Evolutionary conservation across 1,140 invertebrate species (phyloP).

Genomic region (Popillia japonica): DNA sequence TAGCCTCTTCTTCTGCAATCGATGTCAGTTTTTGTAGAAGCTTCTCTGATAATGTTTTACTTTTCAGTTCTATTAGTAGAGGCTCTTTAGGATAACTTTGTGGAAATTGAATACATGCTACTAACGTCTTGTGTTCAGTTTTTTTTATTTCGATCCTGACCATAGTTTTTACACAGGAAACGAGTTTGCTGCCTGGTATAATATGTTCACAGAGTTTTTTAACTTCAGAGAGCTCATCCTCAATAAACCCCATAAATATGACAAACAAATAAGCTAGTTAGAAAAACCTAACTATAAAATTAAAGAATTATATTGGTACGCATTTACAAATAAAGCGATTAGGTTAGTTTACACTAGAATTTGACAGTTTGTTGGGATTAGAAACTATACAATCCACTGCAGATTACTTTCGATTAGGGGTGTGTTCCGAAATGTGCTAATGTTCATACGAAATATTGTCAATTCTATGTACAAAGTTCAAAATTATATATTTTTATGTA

Average conservation of each 20-base stretch:
- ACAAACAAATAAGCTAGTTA: not conserved
- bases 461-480: too few relatives aligned
- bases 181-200: constrained; percentile 68
- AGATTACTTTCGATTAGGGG: too few relatives aligned
- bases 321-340: not conserved
- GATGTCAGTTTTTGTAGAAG: constrained; percentile 70
- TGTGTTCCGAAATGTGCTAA: too few relatives aligned
- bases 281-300: not conserved
- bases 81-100: constrained; percentile 66
- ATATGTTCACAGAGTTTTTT: constrained; percentile 70
- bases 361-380: constrained; percentile 19
- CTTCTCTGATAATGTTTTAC: constrained; percentile 73
- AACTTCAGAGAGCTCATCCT: constrained; percentile 72
- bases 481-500: too few relatives aligned
- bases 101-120: constrained; percentile 74
- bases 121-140: constrained; percentile 69
- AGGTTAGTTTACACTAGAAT: constrained; percentile 1
- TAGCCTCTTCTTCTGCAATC: constrained; percentile 73
- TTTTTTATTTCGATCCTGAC: constrained; percentile 74
- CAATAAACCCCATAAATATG: constrained; percentile 68
- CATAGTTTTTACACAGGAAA: constrained; percentile 72
- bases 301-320: not conserved
- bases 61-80: constrained; percentile 77
- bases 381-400: not conserved
- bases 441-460: too few relatives aligned